Evolutionary conservation across 30 jellyfish, hydroid and myxozoan genomes (phyloP), one percentile per base, ranked within the genome.

Genomic region (Cassiopea xamachana): DNA sequence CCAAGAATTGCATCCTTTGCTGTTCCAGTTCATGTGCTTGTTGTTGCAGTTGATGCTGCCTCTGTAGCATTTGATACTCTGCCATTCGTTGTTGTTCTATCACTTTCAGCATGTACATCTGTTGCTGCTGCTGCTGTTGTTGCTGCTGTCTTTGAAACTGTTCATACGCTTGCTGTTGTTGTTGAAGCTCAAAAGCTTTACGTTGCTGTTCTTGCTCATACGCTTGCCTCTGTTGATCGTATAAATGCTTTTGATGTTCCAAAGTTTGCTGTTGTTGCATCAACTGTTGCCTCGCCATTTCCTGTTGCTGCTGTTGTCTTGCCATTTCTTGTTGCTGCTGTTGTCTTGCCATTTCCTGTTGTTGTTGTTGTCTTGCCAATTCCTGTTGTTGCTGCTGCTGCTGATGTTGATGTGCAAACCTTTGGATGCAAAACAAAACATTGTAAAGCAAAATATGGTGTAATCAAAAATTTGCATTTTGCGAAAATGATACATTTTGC

Each of bases 261-360:
- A 51, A 61, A 27, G 59, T 70, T 75, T 89, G 97, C 77, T 82
- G 93, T 59, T 88, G 91, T 76, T 78, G 19, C 18, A 64, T 85
- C 44, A 88, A 93, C 75, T 87, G 97, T 60, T 87, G 96, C 27
- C 73, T 48, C 4, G 17, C 55, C 59, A 85, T 12, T 48, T 92
- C 87, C 81, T 92, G 96, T 68, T 68, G 92, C n/a, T 69, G 91
- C 76, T 84, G 97, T 48, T 91, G 95, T 48, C 15, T 16, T 2
- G 74, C 74, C 8, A 9, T 13, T 64, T 64, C 39, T 14, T 64
- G 74, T 64, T 64, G 74, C 15, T 64, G 74, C 43, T 64, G 74
- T 17, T 64, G 74, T 2, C 14, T 7, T 59, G 69, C 69, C 48
- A 85, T 17, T 45, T 92, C 87, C 79, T 92, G 96, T 68, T 68